These are phyloP conservation scores for Stenodema calcarata DNA, from an alignment of 2,888 invertebrate species.

Conservation along the genomic window DNA sequence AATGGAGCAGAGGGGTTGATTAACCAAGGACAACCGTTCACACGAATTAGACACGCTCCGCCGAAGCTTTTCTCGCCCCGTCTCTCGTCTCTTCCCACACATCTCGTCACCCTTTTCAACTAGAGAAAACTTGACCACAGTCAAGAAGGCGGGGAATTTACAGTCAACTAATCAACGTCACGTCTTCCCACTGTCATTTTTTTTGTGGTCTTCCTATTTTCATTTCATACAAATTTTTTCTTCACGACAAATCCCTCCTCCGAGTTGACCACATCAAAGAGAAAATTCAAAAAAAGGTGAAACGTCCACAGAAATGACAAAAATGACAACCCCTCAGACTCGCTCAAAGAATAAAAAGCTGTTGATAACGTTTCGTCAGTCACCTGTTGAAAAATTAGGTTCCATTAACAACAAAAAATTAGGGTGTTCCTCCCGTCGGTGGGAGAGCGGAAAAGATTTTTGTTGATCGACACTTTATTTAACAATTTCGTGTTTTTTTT, in stretches of 20 bases:
- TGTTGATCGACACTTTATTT: neutral
- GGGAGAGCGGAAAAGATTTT: neutral
- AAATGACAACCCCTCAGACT: neutral
- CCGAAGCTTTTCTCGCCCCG: slow-evolving; percentile 1
- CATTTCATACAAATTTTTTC: neutral
- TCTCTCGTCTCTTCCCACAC: neutral
- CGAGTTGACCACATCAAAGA: neutral
- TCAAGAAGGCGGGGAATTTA: neutral
- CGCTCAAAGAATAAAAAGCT: neutral
- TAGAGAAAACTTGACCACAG: neutral
- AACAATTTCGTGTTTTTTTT: neutral
- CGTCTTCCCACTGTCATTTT: neutral
- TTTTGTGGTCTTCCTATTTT: neutral
- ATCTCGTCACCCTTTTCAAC: neutral
- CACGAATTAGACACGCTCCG: slow-evolving; percentile 18
- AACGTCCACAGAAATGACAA: neutral
- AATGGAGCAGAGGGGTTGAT: neutral
- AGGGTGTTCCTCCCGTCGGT: neutral
- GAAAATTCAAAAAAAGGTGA: neutral
- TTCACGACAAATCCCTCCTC: neutral
- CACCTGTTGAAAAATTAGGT: neutral
- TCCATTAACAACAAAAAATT: neutral
- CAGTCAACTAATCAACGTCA: slow-evolving; percentile 21
- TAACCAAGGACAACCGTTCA: slow-evolving; percentile 24
- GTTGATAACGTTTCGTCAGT: neutral